These are phyloP conservation scores for Peribatodes rhomboidaria DNA, from an alignment of 2,888 invertebrate species.

Conservation along the genomic window DNA sequence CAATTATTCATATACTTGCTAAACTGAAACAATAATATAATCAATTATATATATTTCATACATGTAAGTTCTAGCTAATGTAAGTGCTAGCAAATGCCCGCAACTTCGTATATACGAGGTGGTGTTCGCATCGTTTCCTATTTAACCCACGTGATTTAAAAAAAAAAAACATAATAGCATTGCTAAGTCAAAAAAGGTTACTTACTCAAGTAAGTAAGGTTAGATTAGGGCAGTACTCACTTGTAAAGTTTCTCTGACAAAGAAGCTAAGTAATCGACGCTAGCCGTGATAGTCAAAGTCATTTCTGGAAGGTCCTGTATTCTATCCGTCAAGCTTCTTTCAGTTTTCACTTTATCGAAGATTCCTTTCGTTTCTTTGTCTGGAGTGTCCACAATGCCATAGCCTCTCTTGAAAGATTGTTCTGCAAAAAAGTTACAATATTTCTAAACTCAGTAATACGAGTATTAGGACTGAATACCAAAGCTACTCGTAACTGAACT, in stretches of 20 bases:
- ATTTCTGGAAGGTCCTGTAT: constrained; percentile 70
- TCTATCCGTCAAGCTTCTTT: constrained; percentile 61
- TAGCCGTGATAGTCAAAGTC: constrained; percentile 67
- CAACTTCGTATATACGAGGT: no score
- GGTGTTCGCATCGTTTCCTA: no score
- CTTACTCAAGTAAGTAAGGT: no score
- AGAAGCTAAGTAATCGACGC: constrained; percentile 71
- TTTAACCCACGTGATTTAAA: no score
- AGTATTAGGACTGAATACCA: no score
- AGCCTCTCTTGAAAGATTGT: constrained; percentile 48
- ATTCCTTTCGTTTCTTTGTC: constrained; percentile 38
- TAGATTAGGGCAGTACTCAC: constrained; percentile 59
- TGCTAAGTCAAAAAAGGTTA: no score
- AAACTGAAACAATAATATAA: constrained; percentile 66
- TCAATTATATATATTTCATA: no score
- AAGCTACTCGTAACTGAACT: no score
- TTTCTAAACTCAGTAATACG: not conserved
- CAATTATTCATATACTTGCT: constrained; percentile 15
- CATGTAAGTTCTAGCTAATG: no score
- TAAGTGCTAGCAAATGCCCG: no score
- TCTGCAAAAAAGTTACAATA: constrained; percentile 32
- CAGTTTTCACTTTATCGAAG: constrained; percentile 47
- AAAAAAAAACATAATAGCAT: no score
- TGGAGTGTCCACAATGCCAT: constrained; percentile 43
- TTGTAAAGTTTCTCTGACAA: constrained; percentile 70